Evolutionary conservation across 1,140 invertebrate genomes (phyloP), one percentile per base, ranked within the genome.

Genomic region (Reticulitermes speratus): DNA sequence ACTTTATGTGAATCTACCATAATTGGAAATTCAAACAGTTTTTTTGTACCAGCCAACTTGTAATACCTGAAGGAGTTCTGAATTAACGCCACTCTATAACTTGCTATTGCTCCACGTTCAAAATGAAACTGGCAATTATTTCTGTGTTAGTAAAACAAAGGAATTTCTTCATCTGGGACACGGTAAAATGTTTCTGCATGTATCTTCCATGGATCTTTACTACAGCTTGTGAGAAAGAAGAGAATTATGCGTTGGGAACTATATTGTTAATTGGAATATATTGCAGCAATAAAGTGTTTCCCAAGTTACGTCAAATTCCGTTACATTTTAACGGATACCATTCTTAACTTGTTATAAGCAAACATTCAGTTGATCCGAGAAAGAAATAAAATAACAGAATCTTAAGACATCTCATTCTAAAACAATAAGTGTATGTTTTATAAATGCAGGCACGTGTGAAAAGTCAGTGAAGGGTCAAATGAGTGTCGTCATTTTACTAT

Each of bases 171-270:
- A 75, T 75, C 19, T 55, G 5, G 52, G 52, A 21, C 52, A 55
- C 52, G 19, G 52, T 21, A 75, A 8, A 30, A 11, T 30, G 65
- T 75, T 75, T 30, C 65, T n/a, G 12, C 19, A 2, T 23, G 59
- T 65, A 65, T 65, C 59, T 65, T 65, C 59, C 59, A 75, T 75
- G 65, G 65, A 75, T 75, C 65, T 75, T 75, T 75, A 75, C n/a
- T 16, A 30, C 25, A 30, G 25, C 25, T 30, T 8, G 65, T 75
- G 65, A 75, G 65, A 75, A 30, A 75, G 25, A 55, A 30, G 65
- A 8, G 25, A 25, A 75, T 9, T 75, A 14, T 75, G 14, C 6
- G 65, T 11, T 75, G 65, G 65, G 65, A 75, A 75, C 65, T 14
- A 75, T 75, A 75, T 75, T 75, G 65, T 75, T 75, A 75, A 75